phyloP scores from a whole-genome alignment of 2,888 invertebrate species.

The Cepaea hortensis region DNA sequence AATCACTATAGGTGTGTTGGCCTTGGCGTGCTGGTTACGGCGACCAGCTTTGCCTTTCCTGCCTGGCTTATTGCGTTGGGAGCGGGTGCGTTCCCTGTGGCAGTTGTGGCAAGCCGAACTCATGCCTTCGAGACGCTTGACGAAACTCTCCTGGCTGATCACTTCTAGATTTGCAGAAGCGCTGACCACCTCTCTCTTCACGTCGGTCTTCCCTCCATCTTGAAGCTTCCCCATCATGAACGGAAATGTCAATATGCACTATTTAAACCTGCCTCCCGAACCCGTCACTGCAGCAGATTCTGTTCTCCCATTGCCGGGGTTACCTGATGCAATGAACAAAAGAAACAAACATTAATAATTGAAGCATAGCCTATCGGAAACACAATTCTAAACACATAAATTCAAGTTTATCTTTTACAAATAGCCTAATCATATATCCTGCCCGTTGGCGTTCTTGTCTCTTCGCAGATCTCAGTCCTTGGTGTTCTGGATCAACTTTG shows the following conservation, averaged over 20 bases:
- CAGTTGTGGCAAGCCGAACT: slow-evolving; percentile 70
- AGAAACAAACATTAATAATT: no score
- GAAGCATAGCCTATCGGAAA: background rate
- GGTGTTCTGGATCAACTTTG: no score
- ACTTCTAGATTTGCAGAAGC: slow-evolving; percentile 64
- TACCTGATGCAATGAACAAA: background rate
- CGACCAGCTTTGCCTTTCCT: slow-evolving; percentile 54
- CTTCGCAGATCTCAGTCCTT: no score
- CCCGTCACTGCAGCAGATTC: background rate
- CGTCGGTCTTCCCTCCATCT: slow-evolving; percentile 43
- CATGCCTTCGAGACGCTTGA: slow-evolving; percentile 62
- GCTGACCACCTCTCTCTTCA: slow-evolving; percentile 66
- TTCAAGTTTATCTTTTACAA: no score
- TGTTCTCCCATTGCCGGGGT: background rate
- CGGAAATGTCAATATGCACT: background rate
- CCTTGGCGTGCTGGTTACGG: slow-evolving; percentile 58
- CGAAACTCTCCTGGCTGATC: slow-evolving; percentile 66
- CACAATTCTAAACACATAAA: background rate
- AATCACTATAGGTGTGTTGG: slow-evolving; percentile 70
- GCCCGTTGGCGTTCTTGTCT: no score
- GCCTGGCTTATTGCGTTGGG: slow-evolving; percentile 49
- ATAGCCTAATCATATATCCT: no score
- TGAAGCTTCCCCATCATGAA: slow-evolving; percentile 46
- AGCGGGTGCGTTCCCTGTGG: slow-evolving; percentile 59
- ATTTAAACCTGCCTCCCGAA: no score